A percentile compares a stretch with the other conserved stretches of the same genome.
These are phyloP conservation scores for Tigriopus californicus DNA, from an alignment of 2,888 invertebrate genomes.

Conservation along the genomic window DNA sequence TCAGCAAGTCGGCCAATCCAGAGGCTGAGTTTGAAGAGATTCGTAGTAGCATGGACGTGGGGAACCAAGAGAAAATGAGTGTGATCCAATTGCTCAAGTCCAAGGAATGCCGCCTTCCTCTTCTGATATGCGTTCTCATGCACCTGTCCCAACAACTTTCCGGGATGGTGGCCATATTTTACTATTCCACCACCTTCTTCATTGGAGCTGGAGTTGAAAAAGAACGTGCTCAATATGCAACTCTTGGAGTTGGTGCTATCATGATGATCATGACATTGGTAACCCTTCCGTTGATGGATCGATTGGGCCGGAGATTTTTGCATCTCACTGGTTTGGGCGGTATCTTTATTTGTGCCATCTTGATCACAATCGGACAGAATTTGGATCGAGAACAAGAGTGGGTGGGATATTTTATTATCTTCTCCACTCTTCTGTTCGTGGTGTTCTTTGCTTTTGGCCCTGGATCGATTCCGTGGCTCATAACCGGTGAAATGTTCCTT, in stretches of 20 bases:
- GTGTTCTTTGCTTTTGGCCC: conserved; percentile 40
- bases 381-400: conserved; percentile 15
- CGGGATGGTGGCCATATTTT: conserved; percentile 53
- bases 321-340: conserved; percentile 56
- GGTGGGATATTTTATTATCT: conserved; percentile 22
- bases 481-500: conserved; percentile 68
- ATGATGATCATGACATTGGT: conserved; percentile 71
- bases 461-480: conserved; percentile 84
- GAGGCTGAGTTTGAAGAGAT: conserved; percentile 69
- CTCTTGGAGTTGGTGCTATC: conserved; percentile 61
- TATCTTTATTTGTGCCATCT: conserved; percentile 50
- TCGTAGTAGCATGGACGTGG: conserved; percentile 42
- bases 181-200: conserved; percentile 66
- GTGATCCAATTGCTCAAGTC: conserved; percentile 48
- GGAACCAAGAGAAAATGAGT: conserved; percentile 45
- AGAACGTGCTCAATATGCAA: conserved; percentile 50
- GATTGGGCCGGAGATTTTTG: conserved; percentile 59
- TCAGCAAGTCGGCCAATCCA: conserved; percentile 53
- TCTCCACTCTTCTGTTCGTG: conserved; percentile 22
- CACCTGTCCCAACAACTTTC: conserved; percentile 77
- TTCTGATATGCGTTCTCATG: conserved; percentile 55
- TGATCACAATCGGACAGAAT: conserved; percentile 43
- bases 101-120: conserved; percentile 49
- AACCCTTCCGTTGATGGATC: conserved; percentile 58
- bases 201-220: conserved; percentile 41